A percentile compares a stretch with the other conserved stretches of the same genome.
phyloP scores from a whole-genome alignment of 2,113 vertebrate genomes.

The Cepphus grylle region DNA sequence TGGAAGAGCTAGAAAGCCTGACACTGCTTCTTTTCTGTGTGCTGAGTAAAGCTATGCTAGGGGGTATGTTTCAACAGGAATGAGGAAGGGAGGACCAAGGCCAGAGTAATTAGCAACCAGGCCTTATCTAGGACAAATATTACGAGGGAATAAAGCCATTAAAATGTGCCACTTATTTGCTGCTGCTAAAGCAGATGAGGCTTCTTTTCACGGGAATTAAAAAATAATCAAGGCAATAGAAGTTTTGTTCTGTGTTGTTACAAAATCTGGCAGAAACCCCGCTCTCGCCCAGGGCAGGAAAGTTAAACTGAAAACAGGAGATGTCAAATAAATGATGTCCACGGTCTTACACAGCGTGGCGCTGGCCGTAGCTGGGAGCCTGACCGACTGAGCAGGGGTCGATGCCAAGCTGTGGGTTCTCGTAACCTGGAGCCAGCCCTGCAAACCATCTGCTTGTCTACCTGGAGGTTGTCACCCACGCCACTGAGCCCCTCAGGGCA shows the following conservation, averaged over 20 bases:
- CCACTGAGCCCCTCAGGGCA: background rate
- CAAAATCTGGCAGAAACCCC: background rate
- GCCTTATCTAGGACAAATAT: background rate
- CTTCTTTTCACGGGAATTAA: background rate
- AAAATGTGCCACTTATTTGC: background rate
- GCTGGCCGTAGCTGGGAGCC: background rate
- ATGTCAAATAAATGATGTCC: background rate
- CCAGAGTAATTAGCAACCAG: slow-evolving; percentile 3
- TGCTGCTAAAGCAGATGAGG: background rate
- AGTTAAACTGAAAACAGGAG: background rate
- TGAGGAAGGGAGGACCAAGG: background rate
- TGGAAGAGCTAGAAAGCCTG: background rate
- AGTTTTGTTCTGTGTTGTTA: background rate
- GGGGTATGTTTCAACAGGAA: background rate
- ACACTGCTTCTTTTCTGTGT: background rate
- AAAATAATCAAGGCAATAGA: background rate
- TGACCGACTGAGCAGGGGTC: accelerated
- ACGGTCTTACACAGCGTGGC: background rate
- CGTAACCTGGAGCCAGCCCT: accelerated
- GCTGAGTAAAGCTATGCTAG: background rate
- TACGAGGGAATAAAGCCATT: background rate
- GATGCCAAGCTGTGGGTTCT: background rate
- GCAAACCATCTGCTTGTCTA: background rate
- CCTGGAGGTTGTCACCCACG: accelerated
- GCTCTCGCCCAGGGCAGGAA: background rate